These are phyloP conservation scores for Ochropacha duplaris DNA, from an alignment of 2,888 invertebrate genomes.

Conservation along the genomic window DNA sequence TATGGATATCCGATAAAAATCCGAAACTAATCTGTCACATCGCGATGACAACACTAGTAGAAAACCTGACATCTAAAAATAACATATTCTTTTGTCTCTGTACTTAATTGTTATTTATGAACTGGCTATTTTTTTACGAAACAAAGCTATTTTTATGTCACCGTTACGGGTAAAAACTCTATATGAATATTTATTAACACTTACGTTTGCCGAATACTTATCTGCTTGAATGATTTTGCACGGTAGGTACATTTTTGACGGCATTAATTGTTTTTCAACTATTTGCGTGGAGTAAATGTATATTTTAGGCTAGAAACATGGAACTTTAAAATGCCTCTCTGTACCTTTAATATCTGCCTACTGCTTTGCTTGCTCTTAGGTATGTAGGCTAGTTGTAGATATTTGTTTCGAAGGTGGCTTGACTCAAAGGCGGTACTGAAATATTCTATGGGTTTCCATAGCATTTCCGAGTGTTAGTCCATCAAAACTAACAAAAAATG, in stretches of 20 bases:
- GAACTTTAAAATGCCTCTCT: background rate
- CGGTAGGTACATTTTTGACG: slow-evolving; percentile 4
- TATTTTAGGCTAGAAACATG: background rate
- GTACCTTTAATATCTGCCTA: too few species aligned
- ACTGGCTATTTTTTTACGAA: slow-evolving; percentile 67
- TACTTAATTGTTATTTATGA: slow-evolving; percentile 62
- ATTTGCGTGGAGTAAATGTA: background rate
- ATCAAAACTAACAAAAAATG: too few species aligned
- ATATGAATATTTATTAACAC: slow-evolving; percentile 61
- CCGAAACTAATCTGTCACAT: background rate
- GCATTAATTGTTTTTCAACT: slow-evolving; percentile 3
- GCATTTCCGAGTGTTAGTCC: too few species aligned
- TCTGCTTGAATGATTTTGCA: slow-evolving; percentile 2
- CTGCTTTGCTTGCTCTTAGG: too few species aligned
- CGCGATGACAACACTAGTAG: background rate
- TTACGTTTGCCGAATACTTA: slow-evolving; percentile 12
- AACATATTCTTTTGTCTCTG: slow-evolving; percentile 68
- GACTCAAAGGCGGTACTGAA: too few species aligned
- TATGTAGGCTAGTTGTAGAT: too few species aligned
- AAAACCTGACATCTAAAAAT: slow-evolving; percentile 42
- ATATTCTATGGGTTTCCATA: too few species aligned
- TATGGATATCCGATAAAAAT: background rate
- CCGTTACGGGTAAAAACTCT: slow-evolving; percentile 72
- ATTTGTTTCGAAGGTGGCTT: too few species aligned
- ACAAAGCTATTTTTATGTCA: slow-evolving; percentile 74